Conservation (phyloP, 2,797 vertebrate species). For the Sebastes diaconus region DNA sequence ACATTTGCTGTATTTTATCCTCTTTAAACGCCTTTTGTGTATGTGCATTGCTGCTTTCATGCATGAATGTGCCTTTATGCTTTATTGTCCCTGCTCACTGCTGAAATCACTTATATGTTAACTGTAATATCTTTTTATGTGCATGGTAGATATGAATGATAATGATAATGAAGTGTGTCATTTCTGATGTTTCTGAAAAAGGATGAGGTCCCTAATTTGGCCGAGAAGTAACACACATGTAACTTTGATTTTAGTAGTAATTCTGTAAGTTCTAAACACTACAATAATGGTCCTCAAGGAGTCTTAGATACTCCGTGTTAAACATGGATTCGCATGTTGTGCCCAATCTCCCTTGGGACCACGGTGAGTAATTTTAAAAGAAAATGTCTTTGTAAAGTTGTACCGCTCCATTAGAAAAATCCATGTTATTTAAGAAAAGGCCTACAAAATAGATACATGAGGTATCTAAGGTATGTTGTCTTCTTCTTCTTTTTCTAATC, state of each 20-base stretch:
- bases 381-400: background rate
- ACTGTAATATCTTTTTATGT: background rate
- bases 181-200: background rate
- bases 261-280: background rate
- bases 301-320: background rate
- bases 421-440: background rate
- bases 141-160: background rate
- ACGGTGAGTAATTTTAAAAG: background rate
- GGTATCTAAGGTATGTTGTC: background rate
- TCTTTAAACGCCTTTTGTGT: slow-evolving; percentile 10
- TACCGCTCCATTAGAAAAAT: background rate
- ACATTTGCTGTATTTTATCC: slow-evolving; percentile 56
- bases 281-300: background rate
- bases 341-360: background rate
- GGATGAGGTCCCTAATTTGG: background rate
- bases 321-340: background rate
- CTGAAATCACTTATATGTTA: background rate
- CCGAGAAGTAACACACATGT: background rate
- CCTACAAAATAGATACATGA: background rate
- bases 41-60: background rate
- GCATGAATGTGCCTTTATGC: background rate
- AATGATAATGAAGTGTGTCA: background rate
- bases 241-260: background rate
- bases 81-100: background rate
- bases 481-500: background rate